A percentile compares a stretch with the other conserved stretches of the same genome.
phyloP scores from a whole-genome alignment of 2,888 invertebrate genomes.

The Ophion ventricosus region DNA sequence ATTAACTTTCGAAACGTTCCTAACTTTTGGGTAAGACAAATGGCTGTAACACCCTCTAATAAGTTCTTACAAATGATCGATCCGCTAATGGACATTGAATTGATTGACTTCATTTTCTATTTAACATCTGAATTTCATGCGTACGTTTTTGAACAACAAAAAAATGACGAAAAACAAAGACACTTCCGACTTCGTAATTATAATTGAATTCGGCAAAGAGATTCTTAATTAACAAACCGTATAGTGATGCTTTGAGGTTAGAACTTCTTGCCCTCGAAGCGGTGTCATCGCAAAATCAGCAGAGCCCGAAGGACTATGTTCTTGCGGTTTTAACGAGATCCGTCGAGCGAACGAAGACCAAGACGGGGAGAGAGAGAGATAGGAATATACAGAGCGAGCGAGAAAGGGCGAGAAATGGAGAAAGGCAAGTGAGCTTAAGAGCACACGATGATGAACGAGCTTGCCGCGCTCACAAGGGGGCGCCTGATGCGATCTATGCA shows the following conservation, averaged over 20 bases:
- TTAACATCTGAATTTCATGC: too few relatives aligned
- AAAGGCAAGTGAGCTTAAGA: slow-evolving; percentile 25
- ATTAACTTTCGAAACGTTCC: too few relatives aligned
- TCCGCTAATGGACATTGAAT: background rate
- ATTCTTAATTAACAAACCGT: slow-evolving; percentile 52
- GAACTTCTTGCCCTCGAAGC: slow-evolving; percentile 40
- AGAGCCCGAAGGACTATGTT: slow-evolving; percentile 46
- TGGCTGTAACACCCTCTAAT: too few relatives aligned
- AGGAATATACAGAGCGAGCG: background rate
- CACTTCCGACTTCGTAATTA: slow-evolving; percentile 33
- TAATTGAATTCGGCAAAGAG: slow-evolving; percentile 46
- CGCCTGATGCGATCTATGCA: slow-evolving; percentile 55
- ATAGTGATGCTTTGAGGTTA: slow-evolving; percentile 18
- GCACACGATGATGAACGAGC: slow-evolving; percentile 63
- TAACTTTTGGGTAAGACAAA: too few relatives aligned
- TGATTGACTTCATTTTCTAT: background rate
- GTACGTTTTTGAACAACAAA: background rate
- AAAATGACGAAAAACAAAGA: slow-evolving; percentile 17
- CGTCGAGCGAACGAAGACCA: slow-evolving; percentile 3
- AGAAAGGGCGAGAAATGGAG: slow-evolving; percentile 11
- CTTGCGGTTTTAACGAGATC: slow-evolving; percentile 48
- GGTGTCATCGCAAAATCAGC: slow-evolving; percentile 54
- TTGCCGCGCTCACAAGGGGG: slow-evolving; percentile 48
- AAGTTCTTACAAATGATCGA: too few relatives aligned
- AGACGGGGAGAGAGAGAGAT: slow-evolving; percentile 1